Percentiles rank a stretch among this genome's conserved stretches.
These are phyloP conservation scores for Drosophila cognata DNA, from an alignment of 2,888 invertebrate genomes.

Conservation along the genomic window DNA sequence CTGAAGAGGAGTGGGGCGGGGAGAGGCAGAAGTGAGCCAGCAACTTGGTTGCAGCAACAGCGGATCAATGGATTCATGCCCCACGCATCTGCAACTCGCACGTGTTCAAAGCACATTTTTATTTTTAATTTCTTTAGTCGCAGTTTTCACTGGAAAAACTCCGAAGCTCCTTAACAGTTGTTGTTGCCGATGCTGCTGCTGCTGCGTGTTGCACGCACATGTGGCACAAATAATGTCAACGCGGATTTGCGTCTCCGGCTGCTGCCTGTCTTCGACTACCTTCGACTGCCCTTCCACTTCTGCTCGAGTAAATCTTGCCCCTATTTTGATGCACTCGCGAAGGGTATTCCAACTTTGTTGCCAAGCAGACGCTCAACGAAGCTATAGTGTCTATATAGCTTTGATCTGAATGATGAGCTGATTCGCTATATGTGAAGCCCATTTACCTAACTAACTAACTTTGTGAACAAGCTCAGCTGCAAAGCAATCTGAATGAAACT, in stretches of 20 bases:
- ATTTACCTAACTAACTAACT: background rate
- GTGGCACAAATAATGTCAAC: constrained; percentile 75
- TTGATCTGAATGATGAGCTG: background rate
- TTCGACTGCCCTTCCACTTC: background rate
- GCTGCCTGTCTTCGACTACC: constrained; percentile 5
- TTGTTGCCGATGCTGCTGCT: constrained; percentile 19
- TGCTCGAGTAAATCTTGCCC: constrained; percentile 12
- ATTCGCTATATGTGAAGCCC: background rate
- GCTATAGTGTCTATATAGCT: background rate
- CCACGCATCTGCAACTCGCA: constrained; percentile 43
- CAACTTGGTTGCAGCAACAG: constrained; percentile 5
- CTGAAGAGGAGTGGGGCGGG: background rate
- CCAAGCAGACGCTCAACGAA: background rate
- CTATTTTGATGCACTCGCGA: constrained; percentile 19
- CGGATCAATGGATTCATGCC: constrained; percentile 10
- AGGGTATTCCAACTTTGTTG: background rate
- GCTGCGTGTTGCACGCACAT: constrained; percentile 59
- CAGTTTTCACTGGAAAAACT: constrained; percentile 34
- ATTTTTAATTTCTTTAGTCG: constrained; percentile 64
- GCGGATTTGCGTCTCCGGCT: constrained; percentile 58
- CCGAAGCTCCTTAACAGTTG: constrained; percentile 38
- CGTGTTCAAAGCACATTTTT: constrained; percentile 69
- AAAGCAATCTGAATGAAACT: background rate
- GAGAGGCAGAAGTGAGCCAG: background rate
- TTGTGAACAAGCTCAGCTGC: background rate